Conservation (phyloP, 1,140 invertebrate species). For the Hylaeus anthracinus region DNA sequence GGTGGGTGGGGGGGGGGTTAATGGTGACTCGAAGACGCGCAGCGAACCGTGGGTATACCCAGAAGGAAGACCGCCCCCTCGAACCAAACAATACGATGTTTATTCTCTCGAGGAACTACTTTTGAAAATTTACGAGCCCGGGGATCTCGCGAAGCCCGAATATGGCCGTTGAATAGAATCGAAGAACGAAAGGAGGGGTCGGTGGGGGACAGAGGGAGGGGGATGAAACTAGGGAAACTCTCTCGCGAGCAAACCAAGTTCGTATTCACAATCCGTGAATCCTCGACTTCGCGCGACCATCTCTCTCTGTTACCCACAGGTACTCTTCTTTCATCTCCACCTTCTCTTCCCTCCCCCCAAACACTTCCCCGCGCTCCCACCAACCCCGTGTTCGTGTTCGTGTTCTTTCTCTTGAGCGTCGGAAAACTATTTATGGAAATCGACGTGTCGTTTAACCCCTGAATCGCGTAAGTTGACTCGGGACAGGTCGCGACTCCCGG, state of each 20-base stretch:
- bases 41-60: neutral
- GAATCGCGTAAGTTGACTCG: neutral
- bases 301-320: too few species aligned
- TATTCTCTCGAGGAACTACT: constrained; percentile 51
- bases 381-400: too few species aligned
- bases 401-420: too few species aligned
- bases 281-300: neutral
- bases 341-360: neutral
- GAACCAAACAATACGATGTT: constrained; percentile 57
- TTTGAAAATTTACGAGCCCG: constrained; percentile 53
- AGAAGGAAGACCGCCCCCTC: constrained; percentile 9
- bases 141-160: constrained; percentile 23
- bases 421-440: constrained; percentile 14
- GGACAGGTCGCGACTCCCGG: neutral
- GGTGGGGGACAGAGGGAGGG: too few species aligned
- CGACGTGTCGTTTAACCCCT: constrained; percentile 1
- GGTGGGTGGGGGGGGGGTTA: too few species aligned
- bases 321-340: too few species aligned
- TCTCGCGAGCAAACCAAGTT: neutral
- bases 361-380: neutral
- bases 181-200: constrained; percentile 25
- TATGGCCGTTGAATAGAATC: constrained; percentile 54
- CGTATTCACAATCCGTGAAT: constrained; percentile 39
- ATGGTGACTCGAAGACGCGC: constrained; percentile 9
- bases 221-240: neutral